These are phyloP conservation scores for Meta bourneti DNA, from an alignment of 2,888 invertebrate species.

Conservation along the genomic window DNA sequence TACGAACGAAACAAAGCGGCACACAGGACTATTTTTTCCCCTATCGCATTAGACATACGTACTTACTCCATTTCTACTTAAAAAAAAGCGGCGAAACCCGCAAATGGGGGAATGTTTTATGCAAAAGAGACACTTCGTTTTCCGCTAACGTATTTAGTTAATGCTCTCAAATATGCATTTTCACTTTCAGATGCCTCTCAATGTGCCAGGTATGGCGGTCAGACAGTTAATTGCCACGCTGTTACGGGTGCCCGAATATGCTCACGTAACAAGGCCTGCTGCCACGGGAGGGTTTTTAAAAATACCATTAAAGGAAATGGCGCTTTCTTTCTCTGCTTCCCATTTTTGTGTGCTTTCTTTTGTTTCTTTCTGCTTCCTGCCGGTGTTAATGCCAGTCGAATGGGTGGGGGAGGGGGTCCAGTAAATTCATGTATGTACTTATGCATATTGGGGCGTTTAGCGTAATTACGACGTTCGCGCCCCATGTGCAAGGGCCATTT, in stretches of 20 bases:
- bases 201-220: slow-evolving; percentile 30
- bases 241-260: slow-evolving; percentile 49
- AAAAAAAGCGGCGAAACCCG: slow-evolving; percentile 22
- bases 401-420: slow-evolving; percentile 4
- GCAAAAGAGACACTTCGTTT: slow-evolving; percentile 66
- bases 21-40: not conserved
- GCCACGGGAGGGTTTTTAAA: slow-evolving; percentile 73
- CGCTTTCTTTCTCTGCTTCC: slow-evolving; percentile 45
- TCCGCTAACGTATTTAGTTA: slow-evolving; percentile 70
- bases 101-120: slow-evolving; percentile 69
- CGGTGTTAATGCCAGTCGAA: slow-evolving; percentile 23
- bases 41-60: slow-evolving; percentile 3
- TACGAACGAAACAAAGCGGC: not conserved
- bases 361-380: slow-evolving; percentile 12
- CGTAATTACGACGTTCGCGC: slow-evolving; percentile 25
- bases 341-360: slow-evolving; percentile 45
- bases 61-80: not conserved
- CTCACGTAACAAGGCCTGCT: slow-evolving; percentile 43
- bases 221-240: slow-evolving; percentile 68
- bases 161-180: slow-evolving; percentile 71
- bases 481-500: not conserved
- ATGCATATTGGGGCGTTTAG: slow-evolving; percentile 28
- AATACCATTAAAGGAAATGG: slow-evolving; percentile 67
- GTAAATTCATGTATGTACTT: slow-evolving; percentile 20
- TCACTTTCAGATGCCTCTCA: slow-evolving; percentile 67